Evolutionary conservation across 2,888 invertebrate species (phyloP).

Genomic region (Tipula lateralis): DNA sequence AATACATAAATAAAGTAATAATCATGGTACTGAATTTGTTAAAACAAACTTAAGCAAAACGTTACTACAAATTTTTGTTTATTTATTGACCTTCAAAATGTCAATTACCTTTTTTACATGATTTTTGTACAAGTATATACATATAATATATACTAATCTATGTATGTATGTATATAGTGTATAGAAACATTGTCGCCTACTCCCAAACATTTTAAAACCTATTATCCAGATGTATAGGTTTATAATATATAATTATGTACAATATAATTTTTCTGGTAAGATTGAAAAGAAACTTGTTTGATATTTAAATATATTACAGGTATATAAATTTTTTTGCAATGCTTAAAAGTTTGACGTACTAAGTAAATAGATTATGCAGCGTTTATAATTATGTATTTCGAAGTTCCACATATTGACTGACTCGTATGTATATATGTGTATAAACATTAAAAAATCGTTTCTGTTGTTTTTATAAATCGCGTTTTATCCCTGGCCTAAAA

Average conservation of each 20-base stretch:
- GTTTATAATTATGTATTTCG: neutral
- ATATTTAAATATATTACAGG: no score
- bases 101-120: neutral
- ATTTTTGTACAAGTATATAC: no score
- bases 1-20: neutral
- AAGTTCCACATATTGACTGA: neutral
- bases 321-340: no score
- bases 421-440: neutral
- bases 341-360: no score
- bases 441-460: neutral
- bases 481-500: neutral
- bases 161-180: neutral
- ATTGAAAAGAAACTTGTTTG: no score
- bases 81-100: neutral
- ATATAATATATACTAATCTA: neutral
- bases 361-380: no score
- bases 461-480: neutral
- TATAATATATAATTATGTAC: no score
- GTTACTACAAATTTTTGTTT: neutral
- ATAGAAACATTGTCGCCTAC: neutral
- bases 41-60: neutral
- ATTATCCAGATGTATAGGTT: no score
- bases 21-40: neutral
- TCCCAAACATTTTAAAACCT: neutral
- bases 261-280: no score